Conservation (phyloP, 1,140 invertebrate genomes). For the Drosophila neocordata region DNA sequence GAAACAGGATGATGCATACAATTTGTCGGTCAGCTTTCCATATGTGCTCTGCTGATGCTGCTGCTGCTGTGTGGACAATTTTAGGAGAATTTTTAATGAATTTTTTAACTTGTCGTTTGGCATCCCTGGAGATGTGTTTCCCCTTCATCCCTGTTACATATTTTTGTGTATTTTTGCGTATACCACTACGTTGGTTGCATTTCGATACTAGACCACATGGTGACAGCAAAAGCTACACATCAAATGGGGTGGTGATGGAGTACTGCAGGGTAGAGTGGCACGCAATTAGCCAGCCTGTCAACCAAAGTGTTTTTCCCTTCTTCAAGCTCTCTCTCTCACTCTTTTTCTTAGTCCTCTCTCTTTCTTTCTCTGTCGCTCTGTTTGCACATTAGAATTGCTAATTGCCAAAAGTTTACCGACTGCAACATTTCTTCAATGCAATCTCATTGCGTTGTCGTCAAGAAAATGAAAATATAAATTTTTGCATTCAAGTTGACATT, state of each 20-base stretch:
- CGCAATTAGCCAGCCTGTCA: conserved; percentile 77
- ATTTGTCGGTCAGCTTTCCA: conserved; percentile 11
- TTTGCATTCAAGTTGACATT: conserved; percentile 49
- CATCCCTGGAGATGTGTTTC: conserved; percentile 47
- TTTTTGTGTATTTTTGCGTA: conserved; percentile 53
- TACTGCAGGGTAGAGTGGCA: conserved; percentile 44
- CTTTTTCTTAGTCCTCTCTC: not conserved
- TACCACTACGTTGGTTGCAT: conserved; percentile 34
- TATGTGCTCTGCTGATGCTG: not conserved
- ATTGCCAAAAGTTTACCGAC: conserved; percentile 71
- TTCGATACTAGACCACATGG: conserved; percentile 38
- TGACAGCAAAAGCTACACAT: not conserved
- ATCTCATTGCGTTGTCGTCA: conserved; percentile 36
- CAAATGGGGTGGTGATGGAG: not conserved
- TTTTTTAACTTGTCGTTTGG: conserved; percentile 61
- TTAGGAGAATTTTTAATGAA: conserved; percentile 69
- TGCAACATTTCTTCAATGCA: conserved; percentile 71
- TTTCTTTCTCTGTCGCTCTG: conserved; percentile 15
- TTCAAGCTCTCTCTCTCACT: not conserved
- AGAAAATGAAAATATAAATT: conserved; percentile 53
- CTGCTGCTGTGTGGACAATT: conserved; percentile 40
- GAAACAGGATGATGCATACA: conserved; percentile 32
- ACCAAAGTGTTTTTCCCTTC: conserved; percentile 63
- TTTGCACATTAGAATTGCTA: conserved; percentile 76
- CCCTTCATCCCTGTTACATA: conserved; percentile 42